Percentiles rank a stretch among this genome's conserved stretches.
Conservation (phyloP, 2,888 invertebrate species). For the Piscicola geometra region DNA sequence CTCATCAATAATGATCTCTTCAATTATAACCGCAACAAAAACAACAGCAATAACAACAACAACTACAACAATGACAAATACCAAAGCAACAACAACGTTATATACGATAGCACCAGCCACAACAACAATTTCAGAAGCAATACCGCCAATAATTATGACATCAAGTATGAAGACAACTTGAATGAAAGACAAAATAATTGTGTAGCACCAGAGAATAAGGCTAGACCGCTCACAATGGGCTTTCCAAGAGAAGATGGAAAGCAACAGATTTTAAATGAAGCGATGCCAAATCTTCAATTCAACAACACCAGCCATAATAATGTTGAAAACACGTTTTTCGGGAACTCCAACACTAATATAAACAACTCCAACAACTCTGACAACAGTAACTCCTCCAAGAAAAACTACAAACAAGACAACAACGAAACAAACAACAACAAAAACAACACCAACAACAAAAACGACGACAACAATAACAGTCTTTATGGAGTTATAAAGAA, state of each 20-base stretch:
- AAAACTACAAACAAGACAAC: too few relatives aligned
- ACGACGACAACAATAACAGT: background rate
- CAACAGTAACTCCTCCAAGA: too few relatives aligned
- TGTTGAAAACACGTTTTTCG: background rate
- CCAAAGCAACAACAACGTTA: background rate
- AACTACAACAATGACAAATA: background rate
- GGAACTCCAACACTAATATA: background rate
- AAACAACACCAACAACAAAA: too few relatives aligned
- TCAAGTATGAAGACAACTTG: constrained; percentile 7
- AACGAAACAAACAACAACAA: too few relatives aligned
- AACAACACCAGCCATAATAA: too few relatives aligned
- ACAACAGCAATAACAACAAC: background rate
- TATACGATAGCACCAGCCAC: background rate
- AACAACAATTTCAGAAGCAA: too few relatives aligned
- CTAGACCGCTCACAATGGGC: too few relatives aligned
- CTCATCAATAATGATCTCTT: background rate
- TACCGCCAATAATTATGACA: background rate
- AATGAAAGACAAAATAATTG: background rate
- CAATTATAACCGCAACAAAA: background rate
- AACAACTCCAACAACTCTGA: background rate
- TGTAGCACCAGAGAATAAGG: too few relatives aligned
- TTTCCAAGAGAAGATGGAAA: too few relatives aligned
- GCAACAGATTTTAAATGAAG: too few relatives aligned
- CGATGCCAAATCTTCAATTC: too few relatives aligned
- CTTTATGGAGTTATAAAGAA: background rate